Base-by-base conservation (phyloP, 2,113 vertebrate genomes). In the Stigmatopora argus region DNA sequence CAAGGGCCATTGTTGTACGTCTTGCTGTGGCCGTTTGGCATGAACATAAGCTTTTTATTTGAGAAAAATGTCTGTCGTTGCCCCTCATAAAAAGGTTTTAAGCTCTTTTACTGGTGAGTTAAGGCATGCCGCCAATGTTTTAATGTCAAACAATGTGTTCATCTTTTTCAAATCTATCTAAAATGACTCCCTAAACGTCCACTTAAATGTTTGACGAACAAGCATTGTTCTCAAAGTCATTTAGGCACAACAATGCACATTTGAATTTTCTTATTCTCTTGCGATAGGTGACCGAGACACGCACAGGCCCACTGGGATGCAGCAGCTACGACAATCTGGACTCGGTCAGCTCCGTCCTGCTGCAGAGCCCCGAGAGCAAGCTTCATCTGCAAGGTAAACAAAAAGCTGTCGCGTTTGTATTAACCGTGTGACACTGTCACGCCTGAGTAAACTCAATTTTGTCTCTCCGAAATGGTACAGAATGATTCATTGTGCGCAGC, bases 251-350 rank as follows among this genome's bases (percentile, higher is more conserved):
- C 2, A 11, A 31, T 31, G 7, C 13, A 13, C 53, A 31, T 56
- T 56, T 56, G 5, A 7, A 41, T 62, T 57, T 41, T 41, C 9
- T 82, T 69, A 81, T 85, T 87, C 62, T 80, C 0, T 62, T 76
- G 1, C 5, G 23, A 56, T 81, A 99, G 97, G 97, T 98, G 83
- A 99, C 97, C 34, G 97, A 99, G 91, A 99, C 97, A 55, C 94
- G 96, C 73, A 98, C 97, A 0, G 97, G 97, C 60, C 97, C 97
- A 0, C 84, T 99, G 86, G 97, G 97, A 80, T 99, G 97, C 90
- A 99, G 95, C 89, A 99, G 95, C 91, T 99, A 99, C 17, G 97
- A 99, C 90, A 99, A 98, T 92, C 94, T 99, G 91, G 96, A 99
- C 93, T 98, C 96, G 41, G 97, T 99, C 82, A 99, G 97, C 92